Evolutionary conservation across 2,888 invertebrate species (phyloP).

Genomic region (Caenorhabditis imperialis): DNA sequence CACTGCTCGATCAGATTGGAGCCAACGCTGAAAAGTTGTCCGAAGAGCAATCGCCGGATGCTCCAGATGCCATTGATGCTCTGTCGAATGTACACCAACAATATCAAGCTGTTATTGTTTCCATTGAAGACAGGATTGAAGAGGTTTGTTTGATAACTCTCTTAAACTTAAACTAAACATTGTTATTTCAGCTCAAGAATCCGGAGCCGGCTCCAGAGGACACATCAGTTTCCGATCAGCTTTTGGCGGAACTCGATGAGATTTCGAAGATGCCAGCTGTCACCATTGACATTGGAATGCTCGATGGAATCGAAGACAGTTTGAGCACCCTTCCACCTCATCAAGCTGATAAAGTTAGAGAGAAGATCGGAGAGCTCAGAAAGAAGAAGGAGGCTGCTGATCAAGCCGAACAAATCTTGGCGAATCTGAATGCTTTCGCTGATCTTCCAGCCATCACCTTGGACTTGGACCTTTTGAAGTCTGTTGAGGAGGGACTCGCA

Average conservation of each 20-base stretch:
- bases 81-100: constrained; percentile 53
- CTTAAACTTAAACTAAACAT: not conserved
- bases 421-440: not conserved
- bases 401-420: not conserved
- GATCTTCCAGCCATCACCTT: not conserved
- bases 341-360: not conserved
- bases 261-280: constrained; percentile 12
- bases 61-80: constrained; percentile 43
- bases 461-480: not conserved
- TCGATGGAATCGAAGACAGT: constrained; percentile 8
- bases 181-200: constrained; percentile 13
- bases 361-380: constrained; percentile 11
- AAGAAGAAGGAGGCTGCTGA: not conserved
- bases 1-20: constrained; percentile 42
- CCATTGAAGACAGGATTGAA: constrained; percentile 47
- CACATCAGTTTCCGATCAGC: not conserved
- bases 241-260: constrained; percentile 16
- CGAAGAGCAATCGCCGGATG: constrained; percentile 46
- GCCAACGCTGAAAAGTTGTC: constrained; percentile 50
- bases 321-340: constrained; percentile 4
- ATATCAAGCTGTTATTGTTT: constrained; percentile 34
- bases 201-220: constrained; percentile 10
- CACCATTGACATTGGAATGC: constrained; percentile 14
- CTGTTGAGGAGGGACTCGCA: constrained; percentile 17
- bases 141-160: constrained; percentile 10